Base-by-base conservation (phyloP, 2,113 vertebrate species). In the Pelodiscus sinensis region DNA sequence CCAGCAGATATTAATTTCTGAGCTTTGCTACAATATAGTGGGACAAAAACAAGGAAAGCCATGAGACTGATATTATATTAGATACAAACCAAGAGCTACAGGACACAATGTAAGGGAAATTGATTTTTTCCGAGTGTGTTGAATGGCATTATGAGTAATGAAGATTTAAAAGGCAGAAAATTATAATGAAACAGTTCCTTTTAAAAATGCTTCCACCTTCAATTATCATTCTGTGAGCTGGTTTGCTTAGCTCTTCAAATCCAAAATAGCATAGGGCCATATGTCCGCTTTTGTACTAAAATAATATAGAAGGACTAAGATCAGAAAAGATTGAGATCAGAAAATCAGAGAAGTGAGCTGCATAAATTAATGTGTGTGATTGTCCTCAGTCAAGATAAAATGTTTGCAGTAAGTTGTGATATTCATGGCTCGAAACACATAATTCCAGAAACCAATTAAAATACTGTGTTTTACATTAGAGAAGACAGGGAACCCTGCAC, bases 311-410 rank as follows among this genome's bases (percentile, higher is more conserved):
- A 91, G 83, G 73, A 93, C n/a, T 92, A 73, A 62, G 88, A 95
- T 90, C 52, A 79, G 21, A 55, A 94, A 81, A 35, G 73, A 93
- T 31, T 92, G 65, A 62, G 88, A 95, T 90, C 52, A 79, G 21
- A 55, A 25, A 90, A 21, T 68, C 22, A 57, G 71, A 55, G 25
- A 54, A 14, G 50, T 82, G 77, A 86, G 51, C 73, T 91, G 51
- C 44, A 88, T 90, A 87, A 90, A 82, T 96, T 90, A 65, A 82
- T 35, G 38, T 50, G 12, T 14, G 85, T 84, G 55, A 35, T 89
- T 38, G 54, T 94, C 79, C 86, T 27, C 52, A 51, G 93, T 16
- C 89, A 91, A 75, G 79, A 86, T 71, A 81, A 90, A 50, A 68
- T 29, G 10, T 79, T 89, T 95, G 60, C 52, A 87, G 38, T 54